Conservation (phyloP, 1,140 invertebrate species). For the Piezodorus guildinii region DNA sequence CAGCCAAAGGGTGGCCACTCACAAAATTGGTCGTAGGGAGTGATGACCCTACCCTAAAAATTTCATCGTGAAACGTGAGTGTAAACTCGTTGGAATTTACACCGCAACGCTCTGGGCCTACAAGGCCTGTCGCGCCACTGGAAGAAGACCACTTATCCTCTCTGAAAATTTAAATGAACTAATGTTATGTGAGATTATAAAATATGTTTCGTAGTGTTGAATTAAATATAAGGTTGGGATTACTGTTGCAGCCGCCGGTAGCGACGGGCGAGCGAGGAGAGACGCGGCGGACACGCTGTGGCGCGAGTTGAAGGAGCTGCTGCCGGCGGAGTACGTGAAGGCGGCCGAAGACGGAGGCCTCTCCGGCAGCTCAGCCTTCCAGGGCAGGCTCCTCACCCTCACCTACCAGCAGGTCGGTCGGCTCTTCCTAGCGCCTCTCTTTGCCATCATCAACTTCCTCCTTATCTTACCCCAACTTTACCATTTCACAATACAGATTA, state of each 20-base stretch:
- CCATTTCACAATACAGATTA: background rate
- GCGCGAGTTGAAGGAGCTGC: background rate
- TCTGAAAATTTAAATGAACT: too few species aligned
- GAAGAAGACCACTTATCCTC: too few species aligned
- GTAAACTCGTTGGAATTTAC: too few species aligned
- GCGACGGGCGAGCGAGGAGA: background rate
- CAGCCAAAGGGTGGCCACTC: too few species aligned
- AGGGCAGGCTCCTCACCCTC: background rate
- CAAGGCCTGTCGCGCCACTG: too few species aligned
- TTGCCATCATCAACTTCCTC: background rate
- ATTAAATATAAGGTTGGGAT: too few species aligned
- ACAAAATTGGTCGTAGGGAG: too few species aligned
- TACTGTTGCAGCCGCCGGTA: background rate
- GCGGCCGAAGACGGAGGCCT: background rate
- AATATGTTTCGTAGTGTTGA: too few species aligned
- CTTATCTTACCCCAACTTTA: background rate
- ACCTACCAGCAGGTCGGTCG: background rate
- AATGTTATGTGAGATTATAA: too few species aligned
- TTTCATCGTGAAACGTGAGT: too few species aligned
- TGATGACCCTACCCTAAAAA: too few species aligned
- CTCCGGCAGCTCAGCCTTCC: background rate
- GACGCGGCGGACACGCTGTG: background rate
- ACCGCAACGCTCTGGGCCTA: too few species aligned
- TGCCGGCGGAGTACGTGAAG: background rate
- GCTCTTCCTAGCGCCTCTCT: background rate